Evolutionary conservation across 1,140 invertebrate species (phyloP).

Genomic region (Steinernema feltiae): DNA sequence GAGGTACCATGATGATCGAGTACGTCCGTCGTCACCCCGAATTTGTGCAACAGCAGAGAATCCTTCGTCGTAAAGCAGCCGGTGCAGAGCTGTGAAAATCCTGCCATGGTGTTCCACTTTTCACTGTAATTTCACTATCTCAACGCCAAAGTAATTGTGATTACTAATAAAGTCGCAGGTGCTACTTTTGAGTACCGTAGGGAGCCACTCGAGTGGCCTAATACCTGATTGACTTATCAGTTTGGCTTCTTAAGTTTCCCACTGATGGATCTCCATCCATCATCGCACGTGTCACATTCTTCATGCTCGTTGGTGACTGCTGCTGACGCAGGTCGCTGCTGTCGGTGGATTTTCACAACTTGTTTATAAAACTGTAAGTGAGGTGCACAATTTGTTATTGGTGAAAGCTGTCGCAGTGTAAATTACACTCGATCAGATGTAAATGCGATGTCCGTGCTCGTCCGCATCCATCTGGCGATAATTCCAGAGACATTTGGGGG

Average conservation of each 20-base stretch:
- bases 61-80: background rate
- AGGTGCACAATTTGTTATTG: no score
- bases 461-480: no score
- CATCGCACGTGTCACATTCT: constrained; percentile 8
- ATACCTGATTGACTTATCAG: constrained; percentile 8
- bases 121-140: no score
- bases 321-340: background rate
- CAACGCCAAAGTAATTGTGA: no score
- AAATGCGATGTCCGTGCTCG: no score
- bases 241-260: background rate
- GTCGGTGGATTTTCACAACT: background rate
- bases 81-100: background rate
- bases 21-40: constrained; percentile 44
- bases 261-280: background rate
- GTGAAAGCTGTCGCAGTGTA: no score
- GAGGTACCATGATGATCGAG: constrained; percentile 73
- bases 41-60: constrained; percentile 30
- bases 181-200: background rate
- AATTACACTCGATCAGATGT: no score
- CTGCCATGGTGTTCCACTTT: no score
- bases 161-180: no score
- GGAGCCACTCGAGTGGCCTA: constrained; percentile 6
- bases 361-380: no score
- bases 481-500: no score
- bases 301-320: constrained; percentile 7